These are phyloP conservation scores for Laticauda colubrina DNA, from an alignment of 2,113 vertebrate species.

Conservation along the genomic window DNA sequence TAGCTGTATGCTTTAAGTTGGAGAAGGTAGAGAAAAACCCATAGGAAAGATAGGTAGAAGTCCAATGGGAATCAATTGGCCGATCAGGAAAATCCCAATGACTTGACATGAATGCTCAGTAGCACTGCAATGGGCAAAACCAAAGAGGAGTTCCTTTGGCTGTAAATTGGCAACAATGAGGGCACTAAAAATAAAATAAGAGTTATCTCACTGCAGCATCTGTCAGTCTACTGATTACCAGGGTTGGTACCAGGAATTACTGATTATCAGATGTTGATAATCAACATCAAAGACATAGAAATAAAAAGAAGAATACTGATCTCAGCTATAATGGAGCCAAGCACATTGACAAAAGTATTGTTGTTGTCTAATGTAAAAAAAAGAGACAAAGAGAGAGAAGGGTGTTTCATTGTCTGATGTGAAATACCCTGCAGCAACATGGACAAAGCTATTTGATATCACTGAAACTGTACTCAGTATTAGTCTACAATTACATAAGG, in stretches of 20 bases:
- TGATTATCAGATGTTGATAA: neutral
- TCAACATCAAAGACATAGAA: neutral
- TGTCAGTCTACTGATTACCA: neutral
- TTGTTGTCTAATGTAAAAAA: neutral
- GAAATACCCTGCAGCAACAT: neutral
- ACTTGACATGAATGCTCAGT: neutral
- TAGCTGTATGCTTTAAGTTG: neutral
- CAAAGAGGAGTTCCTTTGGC: neutral
- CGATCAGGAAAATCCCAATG: neutral
- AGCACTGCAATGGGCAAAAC: neutral
- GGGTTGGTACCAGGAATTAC: neutral
- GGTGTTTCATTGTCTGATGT: neutral
- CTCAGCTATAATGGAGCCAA: neutral
- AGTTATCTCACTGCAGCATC: neutral
- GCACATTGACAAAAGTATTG: neutral
- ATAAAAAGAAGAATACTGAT: neutral
- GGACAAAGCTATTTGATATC: neutral
- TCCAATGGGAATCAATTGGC: neutral
- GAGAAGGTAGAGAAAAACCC: neutral
- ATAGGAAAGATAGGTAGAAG: neutral
- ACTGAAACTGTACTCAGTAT: neutral
- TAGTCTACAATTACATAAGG: neutral
- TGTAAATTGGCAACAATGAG: neutral
- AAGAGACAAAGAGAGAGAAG: neutral
- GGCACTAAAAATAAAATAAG: neutral